Evolutionary conservation across 2,888 invertebrate species (phyloP), one percentile per base, ranked within the genome.

Genomic region (Himalopsyche japonica): DNA sequence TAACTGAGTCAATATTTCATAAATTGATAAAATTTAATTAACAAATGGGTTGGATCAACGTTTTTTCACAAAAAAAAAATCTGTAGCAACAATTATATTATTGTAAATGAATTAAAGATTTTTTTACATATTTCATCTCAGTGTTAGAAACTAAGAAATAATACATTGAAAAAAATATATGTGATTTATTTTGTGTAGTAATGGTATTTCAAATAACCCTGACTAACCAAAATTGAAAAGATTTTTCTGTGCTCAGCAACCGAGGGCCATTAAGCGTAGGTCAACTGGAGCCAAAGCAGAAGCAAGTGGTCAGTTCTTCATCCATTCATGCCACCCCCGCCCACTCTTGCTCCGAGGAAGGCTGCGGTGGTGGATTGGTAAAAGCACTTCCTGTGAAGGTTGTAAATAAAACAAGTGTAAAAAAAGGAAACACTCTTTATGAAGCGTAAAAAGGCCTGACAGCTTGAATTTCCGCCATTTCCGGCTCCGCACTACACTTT

Each of bases 321-420:
- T 70, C 70, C 70, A 70, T 70, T 70, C 70, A 70, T 70, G 3
- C 70, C 70, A 15, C 27, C 70, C 27, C 70, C 70, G 5, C 70
- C 57, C 24, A n/a, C 57, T 20, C 15, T 15, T 15, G 12, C 70
- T 70, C 24, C 1, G 27, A 24, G 27, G 27, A 70, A 70, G 70
- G 70, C 30, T 70, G 70, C 15, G 70, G 70, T 27, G 70, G 70
- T 30, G 70, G 70, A 70, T 70, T 70, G 70, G 70, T 70, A 70
- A 70, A 70, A 70, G 70, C 70, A 70, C 30, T 70, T 70, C 70
- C 70, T 70, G 30, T 15, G 30, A 70, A 70, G 70, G 70, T 70
- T 70, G 70, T 70, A 70, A 70, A 70, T 70, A 70, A 70, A 70
- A 70, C 70, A 70, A 70, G 70, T 70, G 70, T 70, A 70, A 70